A percentile compares a stretch with the other conserved stretches of the same genome.
Conservation (phyloP, 1,140 invertebrate species). For the Drosophila carrolli region DNA sequence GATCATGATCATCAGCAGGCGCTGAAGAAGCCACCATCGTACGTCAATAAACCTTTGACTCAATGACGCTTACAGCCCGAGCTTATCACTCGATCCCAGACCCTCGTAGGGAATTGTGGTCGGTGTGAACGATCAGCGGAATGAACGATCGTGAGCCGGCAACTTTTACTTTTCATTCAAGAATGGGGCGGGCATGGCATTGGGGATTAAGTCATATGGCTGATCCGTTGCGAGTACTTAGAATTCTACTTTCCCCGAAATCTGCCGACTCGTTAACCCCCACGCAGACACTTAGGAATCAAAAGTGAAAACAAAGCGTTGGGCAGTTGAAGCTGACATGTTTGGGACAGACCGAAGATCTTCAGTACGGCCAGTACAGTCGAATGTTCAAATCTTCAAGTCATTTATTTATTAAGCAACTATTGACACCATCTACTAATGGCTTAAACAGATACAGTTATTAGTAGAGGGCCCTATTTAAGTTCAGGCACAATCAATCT, state of each 20-base stretch:
- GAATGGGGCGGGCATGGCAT: constrained; percentile 47
- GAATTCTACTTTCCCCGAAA: constrained; percentile 71
- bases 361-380: constrained; percentile 11
- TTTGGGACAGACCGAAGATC: constrained; percentile 4
- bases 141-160: constrained; percentile 56
- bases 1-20: constrained; percentile 15
- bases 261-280: constrained; percentile 22
- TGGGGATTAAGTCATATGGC: constrained; percentile 68
- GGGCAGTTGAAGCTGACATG: constrained; percentile 22
- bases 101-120: constrained; percentile 23
- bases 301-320: constrained; percentile 62
- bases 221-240: constrained; percentile 21
- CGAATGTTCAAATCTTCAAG: background rate
- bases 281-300: constrained; percentile 55
- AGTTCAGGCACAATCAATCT: constrained; percentile 14
- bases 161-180: constrained; percentile 80
- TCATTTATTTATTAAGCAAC: constrained; percentile 28
- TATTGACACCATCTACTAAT: constrained; percentile 49
- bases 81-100: constrained; percentile 59
- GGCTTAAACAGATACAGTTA: constrained; percentile 32
- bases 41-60: constrained; percentile 80
- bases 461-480: constrained; percentile 39
- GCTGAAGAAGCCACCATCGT: constrained; percentile 44
- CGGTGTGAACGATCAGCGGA: constrained; percentile 41
- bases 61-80: constrained; percentile 57